Percentiles rank a stretch among this genome's conserved stretches.
Evolutionary conservation across 2,113 vertebrate species (phyloP).

Genomic region (Platysternon megacephalum): DNA sequence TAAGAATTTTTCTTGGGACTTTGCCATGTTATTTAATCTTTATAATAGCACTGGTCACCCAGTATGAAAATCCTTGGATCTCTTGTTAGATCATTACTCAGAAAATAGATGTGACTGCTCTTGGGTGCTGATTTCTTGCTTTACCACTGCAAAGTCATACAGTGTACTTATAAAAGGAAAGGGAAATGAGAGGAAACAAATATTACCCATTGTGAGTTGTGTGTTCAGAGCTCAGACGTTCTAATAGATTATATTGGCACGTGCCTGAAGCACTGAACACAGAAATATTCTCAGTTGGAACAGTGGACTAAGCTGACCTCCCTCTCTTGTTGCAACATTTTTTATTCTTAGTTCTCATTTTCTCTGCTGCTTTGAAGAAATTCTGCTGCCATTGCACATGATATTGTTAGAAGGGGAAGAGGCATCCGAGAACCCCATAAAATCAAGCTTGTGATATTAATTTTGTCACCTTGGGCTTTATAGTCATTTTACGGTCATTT

Average conservation of each 20-base stretch:
- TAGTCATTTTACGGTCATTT: slow-evolving; percentile 86
- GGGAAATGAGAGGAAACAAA: slow-evolving; percentile 15
- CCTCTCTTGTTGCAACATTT: slow-evolving; percentile 42
- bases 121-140: slow-evolving; percentile 11
- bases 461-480: slow-evolving; percentile 87
- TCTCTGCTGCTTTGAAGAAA: slow-evolving; percentile 60
- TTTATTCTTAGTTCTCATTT: slow-evolving; percentile 68
- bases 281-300: slow-evolving; percentile 18
- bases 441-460: slow-evolving; percentile 83
- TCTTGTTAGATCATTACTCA: slow-evolving; percentile 47
- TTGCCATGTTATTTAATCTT: slow-evolving; percentile 55
- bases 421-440: slow-evolving; percentile 73
- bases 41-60: slow-evolving; percentile 17
- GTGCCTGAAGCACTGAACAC: neutral
- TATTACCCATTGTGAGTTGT: neutral
- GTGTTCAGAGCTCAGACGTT: neutral
- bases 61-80: slow-evolving; percentile 40
- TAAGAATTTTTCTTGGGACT: slow-evolving; percentile 52
- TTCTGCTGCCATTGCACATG: slow-evolving; percentile 67
- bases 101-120: slow-evolving; percentile 29
- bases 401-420: slow-evolving; percentile 61
- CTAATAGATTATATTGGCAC: slow-evolving; percentile 13
- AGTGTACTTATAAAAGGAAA: slow-evolving; percentile 32
- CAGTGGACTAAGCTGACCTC: slow-evolving; percentile 39
- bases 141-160: neutral